phyloP scores from a whole-genome alignment of 2,797 vertebrate genomes.

The Smutsia temminckii region DNA sequence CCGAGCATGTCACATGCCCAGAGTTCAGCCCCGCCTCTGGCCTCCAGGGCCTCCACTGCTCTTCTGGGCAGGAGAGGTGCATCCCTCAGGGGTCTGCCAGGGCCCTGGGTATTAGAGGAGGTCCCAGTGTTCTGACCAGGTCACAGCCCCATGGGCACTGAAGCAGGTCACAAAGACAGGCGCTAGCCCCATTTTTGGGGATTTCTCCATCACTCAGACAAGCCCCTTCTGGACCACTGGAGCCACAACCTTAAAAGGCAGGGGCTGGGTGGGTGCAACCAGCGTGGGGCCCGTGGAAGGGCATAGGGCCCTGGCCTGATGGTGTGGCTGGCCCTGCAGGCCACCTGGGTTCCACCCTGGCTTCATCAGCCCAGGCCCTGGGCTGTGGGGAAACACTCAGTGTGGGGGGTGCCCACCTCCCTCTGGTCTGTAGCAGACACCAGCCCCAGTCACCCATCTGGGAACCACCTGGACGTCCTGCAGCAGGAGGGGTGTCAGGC shows the following conservation, averaged over 20 bases:
- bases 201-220: too few species aligned
- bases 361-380: neutral
- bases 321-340: neutral
- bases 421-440: neutral
- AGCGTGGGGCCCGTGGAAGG: rapidly evolving
- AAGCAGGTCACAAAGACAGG: neutral
- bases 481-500: neutral
- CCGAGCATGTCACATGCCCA: neutral
- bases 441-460: neutral
- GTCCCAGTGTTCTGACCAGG: rapidly evolving
- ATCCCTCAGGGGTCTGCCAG: neutral
- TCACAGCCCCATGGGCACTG: rapidly evolving
- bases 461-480: neutral
- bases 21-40: rapidly evolving
- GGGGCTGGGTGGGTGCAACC: rapidly evolving
- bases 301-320: rapidly evolving
- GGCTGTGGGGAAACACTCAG: rapidly evolving
- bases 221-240: neutral
- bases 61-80: neutral
- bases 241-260: rapidly evolving
- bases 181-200: neutral
- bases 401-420: neutral
- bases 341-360: neutral
- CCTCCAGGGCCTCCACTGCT: neutral
- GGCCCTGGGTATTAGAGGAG: neutral